Base-by-base conservation (phyloP, 2,113 vertebrate species). In the Phrynocephalus versicolor region DNA sequence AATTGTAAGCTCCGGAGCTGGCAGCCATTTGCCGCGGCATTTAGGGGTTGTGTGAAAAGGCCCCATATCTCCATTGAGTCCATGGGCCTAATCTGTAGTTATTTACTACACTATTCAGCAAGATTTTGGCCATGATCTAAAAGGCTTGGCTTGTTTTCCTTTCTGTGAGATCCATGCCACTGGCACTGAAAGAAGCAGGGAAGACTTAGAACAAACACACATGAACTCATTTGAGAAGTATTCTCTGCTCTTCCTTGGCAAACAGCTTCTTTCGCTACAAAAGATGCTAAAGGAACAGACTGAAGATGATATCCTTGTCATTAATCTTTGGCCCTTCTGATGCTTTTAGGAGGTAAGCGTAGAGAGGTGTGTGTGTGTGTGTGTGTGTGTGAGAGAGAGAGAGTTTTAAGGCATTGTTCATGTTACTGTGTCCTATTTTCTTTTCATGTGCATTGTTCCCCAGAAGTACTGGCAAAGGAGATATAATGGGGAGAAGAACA, bases 371-470 rank as follows among this genome's bases (percentile, higher is more conserved):
- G n/a, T n/a, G n/a, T n/a, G n/a, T n/a, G n/a, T n/a, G n/a, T n/a
- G n/a, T n/a, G n/a, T n/a, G n/a, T n/a, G n/a, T n/a, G 92, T 88
- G 90, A 93, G 81, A 41, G 10, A 51, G 45, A 51, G 5, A 51
- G 45, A 10, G 45, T 51, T 37, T 83, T 85, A 85, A 91, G 91
- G 73, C 79, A 67, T 88, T 94, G 81, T 81, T 92, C 87, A 90
- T 92, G 70, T 71, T 83, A 19, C 51, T 72, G 69, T 83, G 69
- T 37, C 37, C 18, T 18, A 87, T 88, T 79, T 93, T 69, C 81
- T 88, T 57, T 89, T 82, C 85, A 60, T 92, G 92, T 94, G 92
- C 75, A 67, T 89, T 88, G 64, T 85, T 92, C 89, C 89, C 55
- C 37, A 58, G n/a, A 57, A 39, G 33, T 35, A 72, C 10, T 19